Evolutionary conservation across 2,888 invertebrate species (phyloP).

Genomic region (Melangyna quadrimaculata): DNA sequence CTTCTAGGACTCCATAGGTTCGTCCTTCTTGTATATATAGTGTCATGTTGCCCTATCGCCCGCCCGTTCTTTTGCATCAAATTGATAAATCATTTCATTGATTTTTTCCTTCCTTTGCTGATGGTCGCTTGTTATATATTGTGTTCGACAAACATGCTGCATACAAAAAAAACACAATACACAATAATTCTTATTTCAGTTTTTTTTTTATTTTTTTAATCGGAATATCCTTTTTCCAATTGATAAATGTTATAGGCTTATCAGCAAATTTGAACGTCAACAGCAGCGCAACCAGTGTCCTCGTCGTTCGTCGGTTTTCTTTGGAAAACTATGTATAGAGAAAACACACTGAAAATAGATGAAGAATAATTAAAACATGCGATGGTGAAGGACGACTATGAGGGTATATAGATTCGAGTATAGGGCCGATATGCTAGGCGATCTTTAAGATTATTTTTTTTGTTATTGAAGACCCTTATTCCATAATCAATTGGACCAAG

Average conservation of each 20-base stretch:
- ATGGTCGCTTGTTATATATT: not conserved
- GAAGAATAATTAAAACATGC: conserved; percentile 39
- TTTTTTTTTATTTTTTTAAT: not conserved
- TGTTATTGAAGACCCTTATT: conserved; percentile 44
- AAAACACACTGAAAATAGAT: conserved; percentile 6
- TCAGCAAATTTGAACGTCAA: conserved; percentile 69
- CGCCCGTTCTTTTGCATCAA: not conserved
- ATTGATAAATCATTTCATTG: conserved; percentile 68
- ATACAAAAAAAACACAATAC: not conserved
- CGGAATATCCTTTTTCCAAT: conserved; percentile 61
- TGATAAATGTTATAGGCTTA: conserved; percentile 70
- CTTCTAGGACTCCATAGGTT: not conserved
- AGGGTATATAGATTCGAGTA: not conserved
- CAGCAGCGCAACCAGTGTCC: conserved; percentile 54
- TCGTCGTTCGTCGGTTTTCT: too few relatives aligned
- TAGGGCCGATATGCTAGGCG: conserved; percentile 12
- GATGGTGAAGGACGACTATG: conserved; percentile 16
- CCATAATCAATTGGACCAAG: conserved; percentile 31
- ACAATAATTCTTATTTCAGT: not conserved
- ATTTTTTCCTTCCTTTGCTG: conserved; percentile 31
- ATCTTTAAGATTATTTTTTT: conserved; percentile 65
- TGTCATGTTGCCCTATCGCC: not conserved
- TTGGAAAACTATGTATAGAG: not conserved
- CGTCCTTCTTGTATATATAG: not conserved
- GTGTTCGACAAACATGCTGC: not conserved